Evolutionary conservation across 2,888 invertebrate species (phyloP).

Genomic region (Leptogaster cylindrica): DNA sequence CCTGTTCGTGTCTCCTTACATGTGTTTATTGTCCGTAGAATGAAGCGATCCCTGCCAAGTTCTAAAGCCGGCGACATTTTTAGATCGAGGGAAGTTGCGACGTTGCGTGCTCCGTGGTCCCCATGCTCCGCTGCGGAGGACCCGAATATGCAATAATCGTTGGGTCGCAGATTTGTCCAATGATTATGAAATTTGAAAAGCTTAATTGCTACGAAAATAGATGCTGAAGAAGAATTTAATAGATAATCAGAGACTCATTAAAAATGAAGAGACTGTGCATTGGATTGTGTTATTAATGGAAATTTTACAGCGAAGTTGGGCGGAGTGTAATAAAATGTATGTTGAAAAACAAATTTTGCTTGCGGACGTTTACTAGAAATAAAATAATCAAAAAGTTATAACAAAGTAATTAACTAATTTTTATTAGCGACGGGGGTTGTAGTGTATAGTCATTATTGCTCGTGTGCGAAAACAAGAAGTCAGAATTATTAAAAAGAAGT

Average conservation of each 20-base stretch:
- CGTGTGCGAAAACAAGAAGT: too few species aligned
- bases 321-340: too few species aligned
- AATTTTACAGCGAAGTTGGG: too few species aligned
- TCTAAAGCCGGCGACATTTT: constrained; percentile 5
- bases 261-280: neutral
- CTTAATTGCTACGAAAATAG: constrained; percentile 19
- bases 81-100: neutral
- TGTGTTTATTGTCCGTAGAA: constrained; percentile 44
- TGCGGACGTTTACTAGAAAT: too few species aligned
- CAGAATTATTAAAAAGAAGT: too few species aligned
- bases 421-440: too few species aligned
- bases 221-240: neutral
- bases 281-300: too few species aligned
- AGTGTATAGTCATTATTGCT: too few species aligned
- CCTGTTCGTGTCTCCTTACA: constrained; percentile 45
- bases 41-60: constrained; percentile 33
- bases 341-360: too few species aligned
- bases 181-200: constrained; percentile 5
- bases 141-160: constrained; percentile 5
- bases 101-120: neutral
- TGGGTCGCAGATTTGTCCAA: neutral
- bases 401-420: too few species aligned
- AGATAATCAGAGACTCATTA: neutral
- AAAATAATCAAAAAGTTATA: too few species aligned
- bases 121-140: neutral